Conservation (phyloP, 2,888 invertebrate species). For the Isoperla grammatica region DNA sequence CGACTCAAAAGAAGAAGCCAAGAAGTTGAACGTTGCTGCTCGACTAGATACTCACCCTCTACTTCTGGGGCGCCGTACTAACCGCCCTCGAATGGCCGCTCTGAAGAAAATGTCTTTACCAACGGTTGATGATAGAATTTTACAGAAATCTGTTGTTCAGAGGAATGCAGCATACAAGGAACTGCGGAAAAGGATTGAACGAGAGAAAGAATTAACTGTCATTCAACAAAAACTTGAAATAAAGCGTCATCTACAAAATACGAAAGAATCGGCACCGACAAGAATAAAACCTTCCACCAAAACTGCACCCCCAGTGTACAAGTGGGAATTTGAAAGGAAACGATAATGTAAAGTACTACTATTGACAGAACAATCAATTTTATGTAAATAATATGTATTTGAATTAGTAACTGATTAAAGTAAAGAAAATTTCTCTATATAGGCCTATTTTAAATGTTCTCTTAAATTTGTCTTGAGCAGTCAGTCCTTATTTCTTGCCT, state of each 20-base stretch:
- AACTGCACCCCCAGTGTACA: conserved; percentile 65
- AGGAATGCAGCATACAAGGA: conserved; percentile 65
- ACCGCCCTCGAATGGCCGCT: conserved; percentile 28
- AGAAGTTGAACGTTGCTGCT: conserved; percentile 61
- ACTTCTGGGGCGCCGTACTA: conserved; percentile 58
- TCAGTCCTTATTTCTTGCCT: too few relatives aligned
- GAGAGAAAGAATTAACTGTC: conserved; percentile 68
- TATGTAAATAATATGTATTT: too few relatives aligned
- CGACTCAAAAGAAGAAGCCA: conserved; percentile 55
- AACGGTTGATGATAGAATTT: conserved; percentile 36
- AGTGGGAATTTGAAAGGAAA: conserved; percentile 77
- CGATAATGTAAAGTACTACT: too few relatives aligned
- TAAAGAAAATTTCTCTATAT: too few relatives aligned
- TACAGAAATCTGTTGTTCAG: conserved; percentile 51
- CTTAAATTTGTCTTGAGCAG: too few relatives aligned
- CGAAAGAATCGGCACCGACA: conserved; percentile 53
- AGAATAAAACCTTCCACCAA: conserved; percentile 58
- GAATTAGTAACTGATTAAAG: too few relatives aligned
- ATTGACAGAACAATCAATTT: neutral
- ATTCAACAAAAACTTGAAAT: conserved; percentile 76
- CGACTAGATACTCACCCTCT: conserved; percentile 69
- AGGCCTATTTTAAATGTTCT: too few relatives aligned
- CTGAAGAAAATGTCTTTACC: conserved; percentile 33
- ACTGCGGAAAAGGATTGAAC: conserved; percentile 65
- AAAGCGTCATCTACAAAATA: conserved; percentile 60